These are phyloP conservation scores for Electrophaes corylata DNA, from an alignment of 2,888 invertebrate genomes.

Conservation along the genomic window DNA sequence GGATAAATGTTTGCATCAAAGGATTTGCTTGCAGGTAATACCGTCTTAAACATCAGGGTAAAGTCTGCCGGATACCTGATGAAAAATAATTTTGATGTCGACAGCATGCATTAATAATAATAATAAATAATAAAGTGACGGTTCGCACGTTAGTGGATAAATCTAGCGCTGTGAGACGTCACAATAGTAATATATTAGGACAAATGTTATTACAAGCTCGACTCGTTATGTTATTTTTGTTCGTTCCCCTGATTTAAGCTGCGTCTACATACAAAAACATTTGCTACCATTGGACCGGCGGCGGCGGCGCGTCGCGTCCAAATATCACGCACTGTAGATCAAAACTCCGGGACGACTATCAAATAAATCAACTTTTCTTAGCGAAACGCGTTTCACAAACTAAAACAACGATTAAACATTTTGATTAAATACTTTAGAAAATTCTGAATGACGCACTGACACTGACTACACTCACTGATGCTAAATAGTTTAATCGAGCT, in stretches of 20 bases:
- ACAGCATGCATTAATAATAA: slow-evolving; percentile 76
- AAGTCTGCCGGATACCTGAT: slow-evolving; percentile 63
- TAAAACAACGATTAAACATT: too few species aligned
- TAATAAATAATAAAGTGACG: slow-evolving; percentile 77
- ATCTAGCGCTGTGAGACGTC: slow-evolving; percentile 72
- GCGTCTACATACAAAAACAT: slow-evolving; percentile 14
- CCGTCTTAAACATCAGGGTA: slow-evolving; percentile 54
- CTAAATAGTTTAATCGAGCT: background rate
- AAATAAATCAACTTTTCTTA: too few species aligned
- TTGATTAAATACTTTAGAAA: too few species aligned
- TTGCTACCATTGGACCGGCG: background rate
- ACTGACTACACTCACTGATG: too few species aligned
- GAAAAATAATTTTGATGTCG: slow-evolving; percentile 73
- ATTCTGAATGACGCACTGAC: too few species aligned
- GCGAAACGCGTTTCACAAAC: too few species aligned
- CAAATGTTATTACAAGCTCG: slow-evolving; percentile 81
- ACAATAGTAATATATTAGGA: slow-evolving; percentile 82
- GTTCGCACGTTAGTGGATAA: slow-evolving; percentile 77
- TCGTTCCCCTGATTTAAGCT: slow-evolving; percentile 61
- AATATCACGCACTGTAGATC: background rate
- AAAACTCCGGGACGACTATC: too few species aligned
- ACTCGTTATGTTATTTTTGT: slow-evolving; percentile 81
- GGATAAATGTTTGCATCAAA: slow-evolving; percentile 58
- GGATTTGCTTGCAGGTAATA: slow-evolving; percentile 62
- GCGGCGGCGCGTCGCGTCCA: too few species aligned